Percentiles rank a stretch among this genome's conserved stretches.
phyloP scores from a whole-genome alignment of 2,888 invertebrate species.

The Cylindroiulus punctatus region DNA sequence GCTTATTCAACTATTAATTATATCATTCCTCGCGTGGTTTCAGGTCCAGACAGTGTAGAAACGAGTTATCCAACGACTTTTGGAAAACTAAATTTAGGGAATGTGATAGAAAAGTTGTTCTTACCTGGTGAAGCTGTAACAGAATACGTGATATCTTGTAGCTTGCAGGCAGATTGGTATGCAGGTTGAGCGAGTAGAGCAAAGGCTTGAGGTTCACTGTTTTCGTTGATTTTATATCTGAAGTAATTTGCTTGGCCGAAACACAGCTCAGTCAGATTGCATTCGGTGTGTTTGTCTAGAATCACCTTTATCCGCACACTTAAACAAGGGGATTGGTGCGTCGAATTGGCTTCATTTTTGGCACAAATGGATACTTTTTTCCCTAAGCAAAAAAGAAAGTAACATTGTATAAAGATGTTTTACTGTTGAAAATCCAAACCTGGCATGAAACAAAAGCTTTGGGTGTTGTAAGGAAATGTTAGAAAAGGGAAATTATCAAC shows the following conservation, averaged over 20 bases:
- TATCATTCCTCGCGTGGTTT: neutral
- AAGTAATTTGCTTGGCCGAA: constrained; percentile 8
- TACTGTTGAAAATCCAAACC: no score
- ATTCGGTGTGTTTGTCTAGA: neutral
- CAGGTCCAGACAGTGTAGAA: neutral
- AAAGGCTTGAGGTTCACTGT: constrained; percentile 44
- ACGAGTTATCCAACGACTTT: neutral
- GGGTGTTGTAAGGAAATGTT: no score
- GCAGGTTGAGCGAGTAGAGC: constrained; percentile 46
- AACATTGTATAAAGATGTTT: neutral
- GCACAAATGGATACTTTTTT: constrained; percentile 35
- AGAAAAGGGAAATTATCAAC: no score
- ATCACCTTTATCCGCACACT: constrained; percentile 47
- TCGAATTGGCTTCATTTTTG: constrained; percentile 30
- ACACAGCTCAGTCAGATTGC: constrained; percentile 43
- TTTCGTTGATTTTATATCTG: neutral
- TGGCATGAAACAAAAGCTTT: no score
- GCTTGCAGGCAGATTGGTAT: neutral
- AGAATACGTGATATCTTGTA: neutral
- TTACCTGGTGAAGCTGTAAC: neutral
- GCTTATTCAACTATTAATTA: neutral
- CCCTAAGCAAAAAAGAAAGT: neutral
- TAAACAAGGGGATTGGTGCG: constrained; percentile 27
- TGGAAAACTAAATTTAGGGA: neutral
- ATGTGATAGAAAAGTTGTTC: neutral